Evolutionary conservation across 1,140 invertebrate genomes (phyloP), one percentile per base, ranked within the genome.

Genomic region (Acromyrmex charruanus): DNA sequence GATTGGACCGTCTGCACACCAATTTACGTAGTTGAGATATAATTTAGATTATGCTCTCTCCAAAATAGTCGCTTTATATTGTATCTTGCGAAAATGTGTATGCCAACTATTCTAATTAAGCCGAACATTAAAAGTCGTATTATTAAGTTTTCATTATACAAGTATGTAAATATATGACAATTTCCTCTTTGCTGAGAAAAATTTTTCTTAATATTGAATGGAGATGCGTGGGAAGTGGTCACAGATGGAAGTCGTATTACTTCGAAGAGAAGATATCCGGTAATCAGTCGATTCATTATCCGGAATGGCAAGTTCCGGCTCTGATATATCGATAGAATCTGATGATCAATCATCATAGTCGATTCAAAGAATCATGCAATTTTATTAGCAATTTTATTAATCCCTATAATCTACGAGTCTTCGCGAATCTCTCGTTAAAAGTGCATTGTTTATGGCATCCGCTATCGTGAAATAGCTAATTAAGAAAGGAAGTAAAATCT

Each of bases 351-450:
- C 77, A 66, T 85, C 44, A 77, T 44, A 63, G 25, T 14, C 39
- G 63, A 12, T 21, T 16, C 18, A 28, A 63, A 49, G 79, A 72
- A 55, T 74, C 39, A 6, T 44, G 80, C 55, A 72, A 51, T 61
- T 74, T 59, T 72, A 82, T 82, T 84, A 74, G 80, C 80, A 80
- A 89, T 86, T 89, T 89, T 21, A 86, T 87, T 87, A 81, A 89
- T 61, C 61, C 58, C 12, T 53, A 25, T 28, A 74, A 84, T 74
- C 28, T 84, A 61, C 25, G 21, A 31, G 39, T 84, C 25, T 21
- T 21, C 10, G 18, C 25, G 55, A 14, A 55, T 35, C n/a, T 39
- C 71, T 84, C 55, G n/a, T 82, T 82, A 82, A 82, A 74, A 49
- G 12, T 49, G 25, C 28, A 28, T 59, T 51, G 71, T 74, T 84